Percentiles rank a stretch among this genome's conserved stretches.
These are phyloP conservation scores for Epinotia brunnichana DNA, from an alignment of 2,888 invertebrate genomes.

Conservation along the genomic window DNA sequence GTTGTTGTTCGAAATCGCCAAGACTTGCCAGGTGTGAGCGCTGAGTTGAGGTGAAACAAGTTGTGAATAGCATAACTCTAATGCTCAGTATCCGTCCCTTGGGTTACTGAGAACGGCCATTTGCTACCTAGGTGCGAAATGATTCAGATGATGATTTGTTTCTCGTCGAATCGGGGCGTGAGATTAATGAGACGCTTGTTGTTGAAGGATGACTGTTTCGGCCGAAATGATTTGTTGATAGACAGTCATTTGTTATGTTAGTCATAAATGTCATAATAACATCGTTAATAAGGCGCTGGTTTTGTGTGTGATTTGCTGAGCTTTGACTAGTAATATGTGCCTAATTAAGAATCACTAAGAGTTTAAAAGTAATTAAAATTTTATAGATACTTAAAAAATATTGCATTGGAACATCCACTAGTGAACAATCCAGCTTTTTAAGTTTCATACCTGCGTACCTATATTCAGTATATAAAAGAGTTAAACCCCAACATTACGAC, in stretches of 20 bases:
- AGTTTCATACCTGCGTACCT: no score
- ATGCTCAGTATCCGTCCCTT: conserved; percentile 35
- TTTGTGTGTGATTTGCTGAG: not conserved
- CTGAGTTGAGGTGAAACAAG: no score
- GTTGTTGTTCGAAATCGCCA: no score
- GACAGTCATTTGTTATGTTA: conserved; percentile 18
- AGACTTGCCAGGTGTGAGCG: no score
- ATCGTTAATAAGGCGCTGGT: not conserved
- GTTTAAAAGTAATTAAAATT: no score
- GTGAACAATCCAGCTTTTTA: no score
- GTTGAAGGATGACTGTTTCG: conserved; percentile 14
- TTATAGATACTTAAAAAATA: no score
- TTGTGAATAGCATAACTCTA: conserved; percentile 4
- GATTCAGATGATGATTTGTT: conserved; percentile 29
- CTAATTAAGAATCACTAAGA: no score
- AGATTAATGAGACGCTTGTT: conserved; percentile 30
- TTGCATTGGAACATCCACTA: no score
- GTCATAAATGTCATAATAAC: conserved; percentile 17
- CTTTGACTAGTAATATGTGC: no score
- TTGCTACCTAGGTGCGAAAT: conserved; percentile 23
- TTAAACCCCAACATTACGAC: no score
- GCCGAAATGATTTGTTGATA: conserved; percentile 18
- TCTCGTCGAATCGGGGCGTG: conserved; percentile 2
- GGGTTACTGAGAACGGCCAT: conserved; percentile 26
- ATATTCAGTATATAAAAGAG: no score